A percentile compares a stretch with the other conserved stretches of the same genome.
Conservation (phyloP, 2,888 invertebrate species). For the Parnassius apollo region DNA sequence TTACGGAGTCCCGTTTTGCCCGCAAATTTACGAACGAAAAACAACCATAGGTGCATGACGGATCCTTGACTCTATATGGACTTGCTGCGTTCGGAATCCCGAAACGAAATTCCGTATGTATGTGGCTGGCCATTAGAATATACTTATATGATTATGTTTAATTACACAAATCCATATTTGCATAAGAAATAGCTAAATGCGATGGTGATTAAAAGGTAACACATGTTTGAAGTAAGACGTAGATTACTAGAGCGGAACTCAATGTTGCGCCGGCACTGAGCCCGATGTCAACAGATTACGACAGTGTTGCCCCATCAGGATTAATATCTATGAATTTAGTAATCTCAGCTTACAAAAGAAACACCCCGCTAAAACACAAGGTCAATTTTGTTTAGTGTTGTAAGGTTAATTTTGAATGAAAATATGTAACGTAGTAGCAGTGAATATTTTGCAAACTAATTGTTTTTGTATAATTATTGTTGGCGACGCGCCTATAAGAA, state of each 20-base stretch:
- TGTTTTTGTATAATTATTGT: slow-evolving; percentile 1
- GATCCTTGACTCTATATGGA: too few species aligned
- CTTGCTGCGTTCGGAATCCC: too few species aligned
- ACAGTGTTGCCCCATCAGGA: slow-evolving; percentile 53
- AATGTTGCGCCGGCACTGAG: slow-evolving; percentile 36
- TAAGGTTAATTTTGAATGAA: slow-evolving; percentile 34
- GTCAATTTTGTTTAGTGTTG: slow-evolving; percentile 43
- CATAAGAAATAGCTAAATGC: too few species aligned
- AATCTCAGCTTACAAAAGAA: slow-evolving; percentile 54
- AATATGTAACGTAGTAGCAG: slow-evolving; percentile 15
- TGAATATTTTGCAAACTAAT: slow-evolving; percentile 1
- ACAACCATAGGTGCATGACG: too few species aligned
- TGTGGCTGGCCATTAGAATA: too few species aligned
- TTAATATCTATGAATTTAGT: slow-evolving; percentile 67
- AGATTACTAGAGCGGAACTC: slow-evolving; percentile 66
- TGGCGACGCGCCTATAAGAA: too few species aligned
- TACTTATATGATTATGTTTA: too few species aligned
- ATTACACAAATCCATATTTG: too few species aligned
- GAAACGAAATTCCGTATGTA: too few species aligned
- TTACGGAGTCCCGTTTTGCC: too few species aligned
- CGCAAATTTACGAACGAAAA: too few species aligned
- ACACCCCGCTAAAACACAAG: slow-evolving; percentile 52
- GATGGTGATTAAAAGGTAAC: slow-evolving; percentile 12
- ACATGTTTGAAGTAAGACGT: slow-evolving; percentile 33
- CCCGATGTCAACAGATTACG: slow-evolving; percentile 43